Conservation (phyloP, 2,888 invertebrate genomes). For the Morpho achilles region DNA sequence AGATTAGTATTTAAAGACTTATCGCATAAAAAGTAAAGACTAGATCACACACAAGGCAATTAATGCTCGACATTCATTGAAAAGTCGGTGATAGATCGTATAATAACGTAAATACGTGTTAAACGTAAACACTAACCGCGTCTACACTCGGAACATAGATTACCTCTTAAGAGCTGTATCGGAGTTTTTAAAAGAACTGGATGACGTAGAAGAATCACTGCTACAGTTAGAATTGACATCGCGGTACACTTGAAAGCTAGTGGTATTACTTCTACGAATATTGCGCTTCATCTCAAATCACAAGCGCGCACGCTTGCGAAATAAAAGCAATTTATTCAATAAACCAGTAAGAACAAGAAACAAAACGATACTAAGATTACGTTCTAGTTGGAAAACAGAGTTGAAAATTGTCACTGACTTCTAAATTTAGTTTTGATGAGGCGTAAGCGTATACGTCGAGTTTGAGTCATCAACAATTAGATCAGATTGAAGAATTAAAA, state of each 20-base stretch:
- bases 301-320: neutral
- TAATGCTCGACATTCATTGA: too few species aligned
- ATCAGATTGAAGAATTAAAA: constrained; percentile 36
- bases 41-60: too few species aligned
- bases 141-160: neutral
- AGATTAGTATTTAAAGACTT: too few species aligned
- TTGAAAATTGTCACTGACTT: constrained; percentile 55
- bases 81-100: too few species aligned
- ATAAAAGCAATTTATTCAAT: neutral
- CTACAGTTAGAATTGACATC: constrained; percentile 45
- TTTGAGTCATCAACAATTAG: constrained; percentile 48
- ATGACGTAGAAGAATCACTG: constrained; percentile 57
- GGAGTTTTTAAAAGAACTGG: constrained; percentile 49
- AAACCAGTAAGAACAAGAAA: constrained; percentile 24
- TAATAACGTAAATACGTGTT: too few species aligned
- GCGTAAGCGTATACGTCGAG: constrained; percentile 34
- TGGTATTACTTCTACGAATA: constrained; percentile 45
- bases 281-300: constrained; percentile 28
- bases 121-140: too few species aligned
- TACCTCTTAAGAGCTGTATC: constrained; percentile 62
- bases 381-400: constrained; percentile 31
- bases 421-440: constrained; percentile 58
- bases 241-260: constrained; percentile 51
- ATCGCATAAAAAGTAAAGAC: too few species aligned
- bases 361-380: constrained; percentile 39